Conservation (phyloP, 2,797 vertebrate species). For the Diglossa cyanea region DNA sequence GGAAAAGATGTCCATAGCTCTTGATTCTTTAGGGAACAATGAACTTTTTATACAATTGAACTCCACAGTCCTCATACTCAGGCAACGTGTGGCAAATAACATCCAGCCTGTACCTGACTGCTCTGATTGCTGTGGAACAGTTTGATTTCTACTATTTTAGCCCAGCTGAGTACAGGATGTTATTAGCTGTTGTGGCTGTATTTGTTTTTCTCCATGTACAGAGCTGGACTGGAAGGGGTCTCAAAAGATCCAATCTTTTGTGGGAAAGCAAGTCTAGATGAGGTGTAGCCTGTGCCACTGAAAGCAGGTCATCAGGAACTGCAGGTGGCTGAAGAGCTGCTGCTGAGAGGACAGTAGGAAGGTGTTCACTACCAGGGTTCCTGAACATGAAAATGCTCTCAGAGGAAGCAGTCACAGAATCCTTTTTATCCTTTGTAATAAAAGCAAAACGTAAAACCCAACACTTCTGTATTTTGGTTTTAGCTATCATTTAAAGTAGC, state of each 20-base stretch:
- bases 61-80: fast-evolving
- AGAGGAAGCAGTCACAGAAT: not conserved
- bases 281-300: too few species aligned
- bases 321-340: not conserved
- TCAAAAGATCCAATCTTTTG: fast-evolving
- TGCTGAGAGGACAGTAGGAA: not conserved
- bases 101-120: not conserved
- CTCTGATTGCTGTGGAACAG: not conserved
- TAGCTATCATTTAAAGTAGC: not conserved
- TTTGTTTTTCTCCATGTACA: not conserved
- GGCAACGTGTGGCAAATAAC: not conserved
- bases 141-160: not conserved
- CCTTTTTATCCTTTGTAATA: not conserved
- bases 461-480: not conserved
- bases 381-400: not conserved
- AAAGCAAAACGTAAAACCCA: not conserved
- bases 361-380: not conserved
- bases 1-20: not conserved
- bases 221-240: not conserved
- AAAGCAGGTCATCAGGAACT: not conserved
- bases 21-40: not conserved
- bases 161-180: not conserved
- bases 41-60: not conserved
- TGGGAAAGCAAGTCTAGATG: not conserved
- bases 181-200: not conserved